phyloP scores from a whole-genome alignment of 2,888 invertebrate species.

The Pseudococcus longispinus region DNA sequence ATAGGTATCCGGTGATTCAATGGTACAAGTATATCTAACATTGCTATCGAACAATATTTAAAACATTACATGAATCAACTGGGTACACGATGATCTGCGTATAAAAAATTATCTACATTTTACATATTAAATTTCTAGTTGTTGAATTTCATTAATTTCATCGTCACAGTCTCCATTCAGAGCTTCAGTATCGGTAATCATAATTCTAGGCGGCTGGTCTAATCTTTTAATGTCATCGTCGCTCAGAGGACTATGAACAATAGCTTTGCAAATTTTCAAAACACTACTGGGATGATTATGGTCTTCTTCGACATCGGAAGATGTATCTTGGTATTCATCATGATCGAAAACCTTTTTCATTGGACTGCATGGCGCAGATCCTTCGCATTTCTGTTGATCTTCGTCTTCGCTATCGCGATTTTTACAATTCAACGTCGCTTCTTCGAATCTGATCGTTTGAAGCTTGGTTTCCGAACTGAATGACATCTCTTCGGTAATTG shows the following conservation, averaged over 20 bases:
- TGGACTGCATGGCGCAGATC: not conserved
- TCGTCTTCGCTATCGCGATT: slow-evolving; percentile 14
- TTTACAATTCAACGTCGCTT: not conserved
- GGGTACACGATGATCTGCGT: not conserved
- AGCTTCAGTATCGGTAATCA: slow-evolving; percentile 13
- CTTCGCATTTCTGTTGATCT: slow-evolving; percentile 11
- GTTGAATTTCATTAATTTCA: slow-evolving; percentile 2
- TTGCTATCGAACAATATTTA: not conserved
- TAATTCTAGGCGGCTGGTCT: not conserved
- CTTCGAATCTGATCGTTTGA: slow-evolving; percentile 61
- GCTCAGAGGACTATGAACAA: slow-evolving; percentile 30
- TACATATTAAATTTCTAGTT: not conserved
- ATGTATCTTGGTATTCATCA: slow-evolving; percentile 47
- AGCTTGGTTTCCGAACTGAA: slow-evolving; percentile 74
- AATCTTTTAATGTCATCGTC: not conserved
- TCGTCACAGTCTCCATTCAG: not conserved
- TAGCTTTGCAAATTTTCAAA: slow-evolving; percentile 49
- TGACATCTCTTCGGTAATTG: slow-evolving; percentile 67
- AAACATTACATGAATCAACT: not conserved
- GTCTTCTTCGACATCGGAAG: slow-evolving; percentile 34
- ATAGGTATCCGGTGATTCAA: too few relatives aligned
- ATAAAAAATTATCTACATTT: slow-evolving; percentile 17
- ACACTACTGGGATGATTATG: not conserved
- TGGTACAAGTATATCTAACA: not conserved
- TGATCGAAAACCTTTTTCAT: not conserved